Evolutionary conservation across 2,888 invertebrate species (phyloP).

Genomic region (Pelosia muscerda): DNA sequence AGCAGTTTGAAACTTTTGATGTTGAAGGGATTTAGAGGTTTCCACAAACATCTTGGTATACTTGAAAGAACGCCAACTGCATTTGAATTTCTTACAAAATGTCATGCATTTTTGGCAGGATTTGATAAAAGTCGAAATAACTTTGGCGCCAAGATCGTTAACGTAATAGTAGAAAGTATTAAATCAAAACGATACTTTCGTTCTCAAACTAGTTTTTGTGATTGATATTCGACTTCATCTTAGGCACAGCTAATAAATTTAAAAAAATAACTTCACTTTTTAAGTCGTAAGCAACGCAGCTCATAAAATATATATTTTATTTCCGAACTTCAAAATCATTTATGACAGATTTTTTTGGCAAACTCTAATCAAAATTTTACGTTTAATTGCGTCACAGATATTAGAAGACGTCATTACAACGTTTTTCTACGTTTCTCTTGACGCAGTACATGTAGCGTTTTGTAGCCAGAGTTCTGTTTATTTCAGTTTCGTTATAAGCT

Average conservation of each 20-base stretch:
- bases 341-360: constrained; percentile 13
- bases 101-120: constrained; percentile 33
- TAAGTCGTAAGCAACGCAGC: constrained; percentile 17
- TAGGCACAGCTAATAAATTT: constrained; percentile 43
- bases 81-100: constrained; percentile 29
- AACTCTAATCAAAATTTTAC: constrained; percentile 10
- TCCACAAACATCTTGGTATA: constrained; percentile 5
- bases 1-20: constrained; percentile 17
- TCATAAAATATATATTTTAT: constrained; percentile 25
- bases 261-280: constrained; percentile 13
- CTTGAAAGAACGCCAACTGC: constrained; percentile 27
- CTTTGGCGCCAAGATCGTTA: constrained; percentile 33
- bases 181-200: constrained; percentile 46
- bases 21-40: constrained; percentile 16
- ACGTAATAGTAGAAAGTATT: constrained; percentile 34
- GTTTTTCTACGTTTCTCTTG: constrained; percentile 46
- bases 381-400: constrained; percentile 32
- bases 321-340: constrained; percentile 8
- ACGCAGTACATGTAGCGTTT: constrained; percentile 48
- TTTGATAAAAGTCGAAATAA: constrained; percentile 24
- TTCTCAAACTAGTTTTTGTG: constrained; percentile 46
- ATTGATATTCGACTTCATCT: constrained; percentile 42
- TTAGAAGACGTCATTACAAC: constrained; percentile 37
- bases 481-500: constrained; percentile 69
- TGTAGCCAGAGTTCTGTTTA: constrained; percentile 60